phyloP scores from a whole-genome alignment of 2,797 vertebrate genomes.

The Tolypeutes matacus region DNA sequence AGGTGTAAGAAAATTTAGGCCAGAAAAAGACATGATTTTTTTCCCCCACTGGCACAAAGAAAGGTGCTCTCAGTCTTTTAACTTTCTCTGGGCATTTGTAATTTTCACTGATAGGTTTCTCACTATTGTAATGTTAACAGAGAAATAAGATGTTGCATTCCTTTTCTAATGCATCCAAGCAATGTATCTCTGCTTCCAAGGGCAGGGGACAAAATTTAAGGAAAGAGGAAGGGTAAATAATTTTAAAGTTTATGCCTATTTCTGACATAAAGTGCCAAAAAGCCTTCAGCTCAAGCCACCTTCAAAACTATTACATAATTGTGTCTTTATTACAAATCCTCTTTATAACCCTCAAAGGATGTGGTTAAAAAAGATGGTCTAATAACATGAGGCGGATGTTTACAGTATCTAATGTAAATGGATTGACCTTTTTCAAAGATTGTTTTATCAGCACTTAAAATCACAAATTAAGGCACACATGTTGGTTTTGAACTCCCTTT shows the following conservation, averaged over 20 bases:
- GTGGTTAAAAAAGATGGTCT: neutral
- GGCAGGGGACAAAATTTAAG: neutral
- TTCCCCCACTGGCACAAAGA: constrained; percentile 16
- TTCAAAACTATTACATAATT: constrained; percentile 46
- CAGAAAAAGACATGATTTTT: neutral
- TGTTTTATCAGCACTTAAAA: constrained; percentile 59
- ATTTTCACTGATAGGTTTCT: constrained; percentile 60
- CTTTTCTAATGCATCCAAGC: constrained; percentile 41
- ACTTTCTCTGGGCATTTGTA: constrained; percentile 63
- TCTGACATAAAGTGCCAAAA: constrained; percentile 4
- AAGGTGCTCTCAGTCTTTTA: constrained; percentile 60
- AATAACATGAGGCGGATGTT: neutral
- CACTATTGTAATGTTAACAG: constrained; percentile 59
- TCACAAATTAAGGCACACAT: constrained; percentile 60
- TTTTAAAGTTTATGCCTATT: constrained; percentile 33
- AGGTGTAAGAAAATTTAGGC: constrained; percentile 30
- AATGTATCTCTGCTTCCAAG: neutral
- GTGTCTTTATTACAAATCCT: neutral
- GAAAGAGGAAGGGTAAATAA: neutral
- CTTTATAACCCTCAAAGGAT: constrained; percentile 11
- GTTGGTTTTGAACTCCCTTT: constrained; percentile 58
- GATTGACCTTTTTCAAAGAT: constrained; percentile 51
- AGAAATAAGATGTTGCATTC: constrained; percentile 2
- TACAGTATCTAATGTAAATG: constrained; percentile 22
- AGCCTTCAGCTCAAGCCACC: neutral